These are phyloP conservation scores for Mesaphorura yosii DNA, from an alignment of 1,140 invertebrate genomes.

Conservation along the genomic window DNA sequence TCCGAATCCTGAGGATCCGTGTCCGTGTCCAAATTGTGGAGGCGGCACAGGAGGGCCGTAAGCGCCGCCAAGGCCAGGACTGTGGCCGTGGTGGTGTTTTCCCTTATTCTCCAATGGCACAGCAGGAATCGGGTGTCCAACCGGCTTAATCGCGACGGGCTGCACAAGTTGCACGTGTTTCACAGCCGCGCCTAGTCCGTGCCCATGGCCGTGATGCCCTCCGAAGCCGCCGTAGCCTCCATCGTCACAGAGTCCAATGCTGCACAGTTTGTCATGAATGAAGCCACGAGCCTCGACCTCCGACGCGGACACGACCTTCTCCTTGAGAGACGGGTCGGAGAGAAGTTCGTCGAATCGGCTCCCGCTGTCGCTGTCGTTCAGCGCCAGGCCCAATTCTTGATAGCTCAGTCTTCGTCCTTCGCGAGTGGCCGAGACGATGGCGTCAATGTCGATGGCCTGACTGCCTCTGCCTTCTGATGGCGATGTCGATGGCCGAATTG, in stretches of 20 bases:
- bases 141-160: conserved; percentile 27
- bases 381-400: conserved; percentile 59
- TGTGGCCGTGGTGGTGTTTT: not conserved
- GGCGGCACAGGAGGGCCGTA: not conserved
- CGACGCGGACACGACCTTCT: conserved; percentile 60
- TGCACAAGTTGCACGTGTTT: conserved; percentile 27
- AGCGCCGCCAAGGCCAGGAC: not conserved
- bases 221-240: not conserved
- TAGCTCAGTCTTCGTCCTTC: conserved; percentile 46
- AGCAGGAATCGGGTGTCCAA: conserved; percentile 25
- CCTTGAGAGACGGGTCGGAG: conserved; percentile 52
- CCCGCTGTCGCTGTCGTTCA: too few species aligned
- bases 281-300: conserved; percentile 63
- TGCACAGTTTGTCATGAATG: conserved; percentile 66
- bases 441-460: conserved; percentile 13
- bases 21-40: not conserved
- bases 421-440: conserved; percentile 39
- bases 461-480: not conserved
- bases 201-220: not conserved
- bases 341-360: conserved; percentile 59
- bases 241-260: conserved; percentile 58
- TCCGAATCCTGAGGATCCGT: not conserved
- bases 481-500: too few species aligned
- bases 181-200: conserved; percentile 1
- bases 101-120: conserved; percentile 13